Percentiles rank a stretch among this genome's conserved stretches.
phyloP scores from a whole-genome alignment of 1,140 invertebrate species.

The Copidosoma floridanum region DNA sequence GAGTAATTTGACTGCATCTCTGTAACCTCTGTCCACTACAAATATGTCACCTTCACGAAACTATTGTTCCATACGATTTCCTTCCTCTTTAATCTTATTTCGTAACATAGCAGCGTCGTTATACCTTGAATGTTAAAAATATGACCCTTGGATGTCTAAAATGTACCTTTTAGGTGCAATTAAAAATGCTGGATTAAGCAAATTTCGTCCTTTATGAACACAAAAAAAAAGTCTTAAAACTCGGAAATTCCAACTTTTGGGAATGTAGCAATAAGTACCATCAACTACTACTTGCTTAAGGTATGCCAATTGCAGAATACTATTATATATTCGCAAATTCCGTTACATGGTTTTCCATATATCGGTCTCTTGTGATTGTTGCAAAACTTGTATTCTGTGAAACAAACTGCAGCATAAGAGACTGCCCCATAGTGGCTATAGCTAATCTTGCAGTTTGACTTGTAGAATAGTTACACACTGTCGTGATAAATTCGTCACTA shows the following conservation, averaged over 20 bases:
- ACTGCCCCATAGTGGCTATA: neutral
- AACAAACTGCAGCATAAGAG: neutral
- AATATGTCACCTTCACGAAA: slow-evolving; percentile 18
- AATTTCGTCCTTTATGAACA: neutral
- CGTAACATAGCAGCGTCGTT: slow-evolving; percentile 20
- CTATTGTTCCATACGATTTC: slow-evolving; percentile 3
- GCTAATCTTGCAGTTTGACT: neutral
- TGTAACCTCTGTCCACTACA: slow-evolving; percentile 18
- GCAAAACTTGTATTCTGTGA: neutral
- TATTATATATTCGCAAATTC: slow-evolving; percentile 11
- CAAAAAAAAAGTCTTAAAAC: neutral
- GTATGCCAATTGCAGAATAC: neutral
- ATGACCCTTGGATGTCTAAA: slow-evolving; percentile 22
- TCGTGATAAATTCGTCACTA: neutral
- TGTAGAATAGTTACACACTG: slow-evolving; percentile 2
- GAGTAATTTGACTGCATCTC: slow-evolving; percentile 7
- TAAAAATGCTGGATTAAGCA: slow-evolving; percentile 8
- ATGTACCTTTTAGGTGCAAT: slow-evolving; percentile 19
- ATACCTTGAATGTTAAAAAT: slow-evolving; percentile 18
- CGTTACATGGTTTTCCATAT: slow-evolving; percentile 1
- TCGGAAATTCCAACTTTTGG: slow-evolving; percentile 1
- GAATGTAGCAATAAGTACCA: neutral
- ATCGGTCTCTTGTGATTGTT: neutral
- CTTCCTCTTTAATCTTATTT: slow-evolving; percentile 19
- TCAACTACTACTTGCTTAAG: slow-evolving; percentile 1